Evolutionary conservation across 2,888 invertebrate species (phyloP).

Genomic region (Chironomus riparius): DNA sequence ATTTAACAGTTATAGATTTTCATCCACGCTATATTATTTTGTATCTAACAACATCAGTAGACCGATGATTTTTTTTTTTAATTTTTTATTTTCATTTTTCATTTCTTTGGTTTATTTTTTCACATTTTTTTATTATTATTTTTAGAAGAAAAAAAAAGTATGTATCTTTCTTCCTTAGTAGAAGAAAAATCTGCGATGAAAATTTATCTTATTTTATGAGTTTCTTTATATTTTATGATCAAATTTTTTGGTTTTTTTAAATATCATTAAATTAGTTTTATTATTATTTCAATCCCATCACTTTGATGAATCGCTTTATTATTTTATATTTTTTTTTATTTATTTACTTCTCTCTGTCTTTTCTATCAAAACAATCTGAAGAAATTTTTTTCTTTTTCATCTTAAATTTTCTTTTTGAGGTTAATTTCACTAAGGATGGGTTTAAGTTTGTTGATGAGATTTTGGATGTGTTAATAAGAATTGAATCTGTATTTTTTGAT

Average conservation of each 20-base stretch:
- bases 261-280: conserved; percentile 5
- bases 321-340: background rate
- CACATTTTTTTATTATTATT: conserved; percentile 23
- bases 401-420: too few relatives aligned
- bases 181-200: background rate
- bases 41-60: conserved; percentile 15
- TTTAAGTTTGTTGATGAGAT: too few relatives aligned
- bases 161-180: background rate
- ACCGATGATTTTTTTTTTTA: conserved; percentile 1
- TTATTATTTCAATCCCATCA: background rate
- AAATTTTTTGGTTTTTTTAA: background rate
- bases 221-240: background rate
- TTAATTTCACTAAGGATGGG: too few relatives aligned
- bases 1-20: background rate
- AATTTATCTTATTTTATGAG: background rate
- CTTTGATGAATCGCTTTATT: background rate
- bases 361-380: too few relatives aligned
- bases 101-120: conserved; percentile 26
- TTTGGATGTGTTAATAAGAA: too few relatives aligned
- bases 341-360: too few relatives aligned
- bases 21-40: background rate
- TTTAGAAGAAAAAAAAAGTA: background rate
- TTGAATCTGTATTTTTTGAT: too few relatives aligned
- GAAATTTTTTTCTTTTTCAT: too few relatives aligned
- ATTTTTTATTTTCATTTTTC: conserved; percentile 9